These are phyloP conservation scores for Sabellastarte sp. DNA, from an alignment of 2,888 invertebrate genomes.

Conservation along the genomic window DNA sequence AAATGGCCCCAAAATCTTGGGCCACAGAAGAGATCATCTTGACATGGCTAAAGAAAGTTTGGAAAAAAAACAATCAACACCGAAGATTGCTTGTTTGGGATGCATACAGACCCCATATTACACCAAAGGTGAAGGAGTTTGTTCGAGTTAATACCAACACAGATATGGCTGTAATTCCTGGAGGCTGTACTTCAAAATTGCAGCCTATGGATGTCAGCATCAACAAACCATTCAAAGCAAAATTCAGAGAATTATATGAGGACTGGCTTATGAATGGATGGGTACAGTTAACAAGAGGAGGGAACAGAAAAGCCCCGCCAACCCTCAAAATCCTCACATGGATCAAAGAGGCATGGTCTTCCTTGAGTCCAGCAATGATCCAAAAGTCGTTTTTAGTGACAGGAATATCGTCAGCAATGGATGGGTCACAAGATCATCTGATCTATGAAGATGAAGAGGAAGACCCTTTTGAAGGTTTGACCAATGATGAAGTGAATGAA, in stretches of 20 bases:
- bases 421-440: not conserved
- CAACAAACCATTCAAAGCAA: too few relatives aligned
- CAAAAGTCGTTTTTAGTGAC: too few relatives aligned
- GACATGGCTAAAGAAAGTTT: not conserved
- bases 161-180: not conserved
- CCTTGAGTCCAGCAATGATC: not conserved
- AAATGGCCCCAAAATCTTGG: conserved; percentile 6
- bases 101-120: not conserved
- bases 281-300: not conserved
- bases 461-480: conserved; percentile 7
- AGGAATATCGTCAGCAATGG: not conserved
- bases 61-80: too few relatives aligned
- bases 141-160: not conserved
- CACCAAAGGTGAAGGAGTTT: not conserved
- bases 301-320: not conserved
- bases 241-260: not conserved
- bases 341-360: too few relatives aligned
- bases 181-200: not conserved
- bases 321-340: too few relatives aligned
- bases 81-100: conserved; percentile 6
- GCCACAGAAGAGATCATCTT: not conserved
- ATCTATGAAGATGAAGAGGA: conserved; percentile 1
- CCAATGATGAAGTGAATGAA: not conserved
- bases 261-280: not conserved
- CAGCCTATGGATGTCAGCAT: too few relatives aligned